These are phyloP conservation scores for Zaprionus nigranus DNA, from an alignment of 1,140 invertebrate species.

Conservation along the genomic window DNA sequence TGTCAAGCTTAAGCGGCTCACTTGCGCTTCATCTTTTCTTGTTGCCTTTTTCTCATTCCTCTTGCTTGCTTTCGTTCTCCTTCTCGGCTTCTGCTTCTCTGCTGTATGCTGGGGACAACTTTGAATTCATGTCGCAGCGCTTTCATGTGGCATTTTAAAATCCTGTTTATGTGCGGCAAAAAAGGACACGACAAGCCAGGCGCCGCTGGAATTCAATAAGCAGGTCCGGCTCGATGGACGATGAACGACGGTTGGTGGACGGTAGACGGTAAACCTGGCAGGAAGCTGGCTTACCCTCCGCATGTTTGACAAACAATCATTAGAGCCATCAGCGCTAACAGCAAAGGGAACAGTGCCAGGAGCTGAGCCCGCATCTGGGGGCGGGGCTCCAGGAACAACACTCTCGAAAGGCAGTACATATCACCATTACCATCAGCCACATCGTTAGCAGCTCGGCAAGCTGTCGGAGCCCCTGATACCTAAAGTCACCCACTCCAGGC, in stretches of 20 bases:
- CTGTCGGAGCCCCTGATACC: conserved; percentile 34
- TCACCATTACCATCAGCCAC: conserved; percentile 60
- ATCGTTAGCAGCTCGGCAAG: conserved; percentile 62
- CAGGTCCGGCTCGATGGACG: conserved; percentile 33
- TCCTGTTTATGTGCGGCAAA: conserved; percentile 70
- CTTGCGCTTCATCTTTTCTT: conserved; percentile 32
- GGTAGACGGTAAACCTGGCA: background rate
- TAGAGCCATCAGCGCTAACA: conserved; percentile 65
- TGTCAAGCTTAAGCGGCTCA: conserved; percentile 72
- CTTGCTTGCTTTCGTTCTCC: background rate
- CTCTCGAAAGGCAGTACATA: conserved; percentile 53
- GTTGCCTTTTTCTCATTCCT: background rate
- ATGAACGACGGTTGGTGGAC: conserved; percentile 15
- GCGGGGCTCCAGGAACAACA: conserved; percentile 3
- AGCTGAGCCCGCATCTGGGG: conserved; percentile 10
- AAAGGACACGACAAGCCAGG: conserved; percentile 32
- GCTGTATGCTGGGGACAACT: conserved; percentile 59
- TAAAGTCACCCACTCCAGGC: conserved; percentile 10
- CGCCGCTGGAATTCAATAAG: conserved; percentile 73
- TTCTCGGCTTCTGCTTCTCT: background rate
- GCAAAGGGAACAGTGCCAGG: conserved; percentile 5
- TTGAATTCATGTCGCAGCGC: conserved; percentile 73
- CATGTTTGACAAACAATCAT: conserved; percentile 80
- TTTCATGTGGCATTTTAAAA: conserved; percentile 79
- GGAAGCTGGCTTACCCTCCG: conserved; percentile 30